These are phyloP conservation scores for Pherbina coryleti DNA, from an alignment of 2,888 invertebrate species.

Conservation along the genomic window DNA sequence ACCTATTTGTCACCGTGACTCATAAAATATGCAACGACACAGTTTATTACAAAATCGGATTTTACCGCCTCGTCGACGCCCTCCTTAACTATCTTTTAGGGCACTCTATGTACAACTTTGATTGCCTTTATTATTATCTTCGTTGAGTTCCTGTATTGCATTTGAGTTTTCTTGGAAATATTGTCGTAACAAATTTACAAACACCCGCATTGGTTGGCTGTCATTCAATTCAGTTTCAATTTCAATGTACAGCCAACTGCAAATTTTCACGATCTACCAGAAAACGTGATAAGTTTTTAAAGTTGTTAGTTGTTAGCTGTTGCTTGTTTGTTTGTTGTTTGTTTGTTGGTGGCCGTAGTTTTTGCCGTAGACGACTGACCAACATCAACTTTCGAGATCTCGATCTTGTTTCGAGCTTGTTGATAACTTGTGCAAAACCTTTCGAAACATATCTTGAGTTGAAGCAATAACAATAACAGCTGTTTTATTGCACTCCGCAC, in stretches of 20 bases:
- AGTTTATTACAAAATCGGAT: constrained; percentile 3
- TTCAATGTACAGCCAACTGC: background rate
- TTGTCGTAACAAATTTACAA: too few relatives aligned
- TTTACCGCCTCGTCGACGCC: too few relatives aligned
- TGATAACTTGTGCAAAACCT: constrained; percentile 1
- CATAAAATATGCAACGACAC: constrained; percentile 21
- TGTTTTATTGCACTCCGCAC: background rate
- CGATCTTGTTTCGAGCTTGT: background rate
- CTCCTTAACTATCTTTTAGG: too few relatives aligned
- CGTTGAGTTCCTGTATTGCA: too few relatives aligned
- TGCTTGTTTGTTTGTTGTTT: background rate
- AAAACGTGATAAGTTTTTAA: constrained; percentile 30
- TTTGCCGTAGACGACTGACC: background rate
- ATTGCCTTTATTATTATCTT: too few relatives aligned
- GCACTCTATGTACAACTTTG: too few relatives aligned
- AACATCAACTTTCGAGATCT: background rate
- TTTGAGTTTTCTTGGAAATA: too few relatives aligned
- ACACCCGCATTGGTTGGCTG: too few relatives aligned
- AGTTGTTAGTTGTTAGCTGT: background rate
- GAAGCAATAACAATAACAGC: background rate
- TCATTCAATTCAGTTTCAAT: too few relatives aligned
- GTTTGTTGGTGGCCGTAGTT: background rate
- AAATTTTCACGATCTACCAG: constrained; percentile 15
- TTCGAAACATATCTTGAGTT: background rate
- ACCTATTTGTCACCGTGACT: background rate